phyloP scores from a whole-genome alignment of 2,797 vertebrate genomes.

The Erethizon dorsatum region DNA sequence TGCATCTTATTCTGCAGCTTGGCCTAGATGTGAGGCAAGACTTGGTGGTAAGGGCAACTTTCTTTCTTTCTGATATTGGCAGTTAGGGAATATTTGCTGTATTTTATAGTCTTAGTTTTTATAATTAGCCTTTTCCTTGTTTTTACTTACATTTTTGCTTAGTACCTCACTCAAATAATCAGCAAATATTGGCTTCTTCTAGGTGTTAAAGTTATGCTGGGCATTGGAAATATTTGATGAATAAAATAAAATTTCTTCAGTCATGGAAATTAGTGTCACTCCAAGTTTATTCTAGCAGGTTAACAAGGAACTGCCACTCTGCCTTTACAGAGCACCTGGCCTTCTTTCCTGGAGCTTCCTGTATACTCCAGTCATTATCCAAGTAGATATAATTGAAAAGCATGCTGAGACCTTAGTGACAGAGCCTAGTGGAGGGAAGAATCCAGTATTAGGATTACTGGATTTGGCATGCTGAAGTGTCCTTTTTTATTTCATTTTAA shows the following conservation, averaged over 20 bases:
- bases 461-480: background rate
- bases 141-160: background rate
- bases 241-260: background rate
- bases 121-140: background rate
- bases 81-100: background rate
- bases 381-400: background rate
- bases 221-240: background rate
- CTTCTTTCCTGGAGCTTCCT: background rate
- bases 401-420: background rate
- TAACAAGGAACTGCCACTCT: background rate
- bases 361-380: background rate
- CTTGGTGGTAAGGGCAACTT: background rate
- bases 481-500: background rate
- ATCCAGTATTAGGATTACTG: background rate
- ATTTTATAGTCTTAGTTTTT: background rate
- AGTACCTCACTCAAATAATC: constrained; percentile 11
- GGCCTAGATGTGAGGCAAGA: background rate
- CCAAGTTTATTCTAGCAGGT: background rate
- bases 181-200: background rate
- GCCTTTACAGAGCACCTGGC: background rate
- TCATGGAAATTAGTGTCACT: constrained; percentile 14
- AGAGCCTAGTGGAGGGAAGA: background rate
- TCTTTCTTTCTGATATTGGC: background rate
- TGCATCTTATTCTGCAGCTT: background rate
- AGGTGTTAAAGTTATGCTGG: background rate